A percentile compares a stretch with the other conserved stretches of the same genome.
phyloP scores from a whole-genome alignment of 1,140 invertebrate species.

The Drosophila chauvacae region DNA sequence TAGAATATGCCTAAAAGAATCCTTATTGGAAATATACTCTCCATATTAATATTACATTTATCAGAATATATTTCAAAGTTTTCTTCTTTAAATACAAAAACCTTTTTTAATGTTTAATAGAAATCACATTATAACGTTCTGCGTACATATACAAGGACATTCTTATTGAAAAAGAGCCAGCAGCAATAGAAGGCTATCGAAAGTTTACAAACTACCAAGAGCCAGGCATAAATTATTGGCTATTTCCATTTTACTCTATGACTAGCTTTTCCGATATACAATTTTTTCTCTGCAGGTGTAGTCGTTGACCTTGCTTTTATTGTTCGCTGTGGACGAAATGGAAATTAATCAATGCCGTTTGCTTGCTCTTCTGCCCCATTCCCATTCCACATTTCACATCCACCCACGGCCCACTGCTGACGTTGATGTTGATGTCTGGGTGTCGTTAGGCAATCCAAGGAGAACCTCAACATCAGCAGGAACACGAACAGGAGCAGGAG shows the following conservation, averaged over 20 bases:
- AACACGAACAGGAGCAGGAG: constrained; percentile 35
- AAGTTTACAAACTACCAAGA: background rate
- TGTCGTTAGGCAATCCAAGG: constrained; percentile 49
- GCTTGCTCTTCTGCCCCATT: constrained; percentile 51
- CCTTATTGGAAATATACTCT: background rate
- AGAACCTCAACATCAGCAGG: constrained; percentile 30
- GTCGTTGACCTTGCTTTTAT: constrained; percentile 60
- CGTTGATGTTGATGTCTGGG: constrained; percentile 58
- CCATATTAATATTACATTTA: background rate
- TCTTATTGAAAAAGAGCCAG: too few relatives aligned
- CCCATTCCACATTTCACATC: background rate
- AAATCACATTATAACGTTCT: too few relatives aligned
- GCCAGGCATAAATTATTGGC: background rate
- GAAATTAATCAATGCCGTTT: constrained; percentile 80
- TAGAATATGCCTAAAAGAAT: background rate
- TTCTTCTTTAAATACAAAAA: background rate
- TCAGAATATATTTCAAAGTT: background rate
- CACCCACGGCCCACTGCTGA: constrained; percentile 34
- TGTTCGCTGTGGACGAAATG: constrained; percentile 62
- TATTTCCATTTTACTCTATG: background rate
- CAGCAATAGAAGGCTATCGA: background rate
- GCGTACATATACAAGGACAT: too few relatives aligned
- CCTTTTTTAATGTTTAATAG: too few relatives aligned
- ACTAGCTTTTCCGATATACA: background rate
- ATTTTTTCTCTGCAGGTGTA: constrained; percentile 22